Percentiles rank a stretch among this genome's conserved stretches.
These are phyloP conservation scores for Ochropleura leucogaster DNA, from an alignment of 2,888 invertebrate genomes.

Conservation along the genomic window DNA sequence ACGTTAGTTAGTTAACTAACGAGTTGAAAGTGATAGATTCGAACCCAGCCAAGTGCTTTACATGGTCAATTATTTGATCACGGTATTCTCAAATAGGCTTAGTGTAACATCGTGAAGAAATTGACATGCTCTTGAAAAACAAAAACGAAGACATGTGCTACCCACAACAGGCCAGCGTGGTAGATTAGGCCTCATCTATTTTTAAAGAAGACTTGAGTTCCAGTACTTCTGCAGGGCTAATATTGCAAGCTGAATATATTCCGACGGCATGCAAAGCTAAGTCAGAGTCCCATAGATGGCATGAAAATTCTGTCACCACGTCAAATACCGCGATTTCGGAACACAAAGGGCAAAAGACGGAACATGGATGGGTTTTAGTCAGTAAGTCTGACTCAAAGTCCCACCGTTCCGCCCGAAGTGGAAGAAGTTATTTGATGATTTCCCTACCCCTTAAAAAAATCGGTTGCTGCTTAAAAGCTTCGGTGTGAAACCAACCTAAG, in stretches of 20 bases:
- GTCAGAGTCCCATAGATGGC: too few relatives aligned
- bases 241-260: too few relatives aligned
- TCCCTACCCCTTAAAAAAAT: too few relatives aligned
- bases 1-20: too few relatives aligned
- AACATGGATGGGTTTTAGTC: too few relatives aligned
- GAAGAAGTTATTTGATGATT: too few relatives aligned
- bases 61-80: neutral
- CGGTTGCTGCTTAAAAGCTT: neutral
- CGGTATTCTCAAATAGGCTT: neutral
- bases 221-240: neutral
- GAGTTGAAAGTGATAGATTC: neutral
- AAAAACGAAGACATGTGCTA: neutral
- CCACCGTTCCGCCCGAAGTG: too few relatives aligned
- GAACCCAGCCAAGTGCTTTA: neutral
- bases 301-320: too few relatives aligned
- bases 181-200: neutral
- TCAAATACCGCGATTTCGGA: too few relatives aligned
- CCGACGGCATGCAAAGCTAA: too few relatives aligned
- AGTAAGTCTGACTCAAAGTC: too few relatives aligned
- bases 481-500: conserved; percentile 2
- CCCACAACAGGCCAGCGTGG: neutral
- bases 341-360: too few relatives aligned
- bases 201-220: neutral
- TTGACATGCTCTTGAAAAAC: neutral
- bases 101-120: neutral